Conservation (phyloP, 2,113 vertebrate genomes). For the Gnathochromis pfefferi region DNA sequence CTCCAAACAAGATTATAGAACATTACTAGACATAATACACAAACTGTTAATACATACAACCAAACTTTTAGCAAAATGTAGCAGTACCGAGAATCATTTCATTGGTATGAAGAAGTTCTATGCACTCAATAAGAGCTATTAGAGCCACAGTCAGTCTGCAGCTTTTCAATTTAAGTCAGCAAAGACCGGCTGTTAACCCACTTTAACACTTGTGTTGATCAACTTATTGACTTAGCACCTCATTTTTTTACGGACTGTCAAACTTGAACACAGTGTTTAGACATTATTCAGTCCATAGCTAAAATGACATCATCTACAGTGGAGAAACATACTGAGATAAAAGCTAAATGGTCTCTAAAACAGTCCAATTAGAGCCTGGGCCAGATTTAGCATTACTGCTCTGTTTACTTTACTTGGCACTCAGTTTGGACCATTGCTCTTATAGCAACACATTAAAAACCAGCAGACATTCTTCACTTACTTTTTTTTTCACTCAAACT, state of each 20-base stretch:
- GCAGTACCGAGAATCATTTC: background rate
- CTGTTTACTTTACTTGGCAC: background rate
- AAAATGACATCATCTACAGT: background rate
- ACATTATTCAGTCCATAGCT: background rate
- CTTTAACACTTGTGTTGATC: background rate
- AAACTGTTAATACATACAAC: background rate
- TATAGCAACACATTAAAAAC: background rate
- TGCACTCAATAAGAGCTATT: background rate
- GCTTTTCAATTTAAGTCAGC: background rate
- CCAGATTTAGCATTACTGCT: background rate
- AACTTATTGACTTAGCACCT: background rate
- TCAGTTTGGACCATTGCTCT: rapidly evolving
- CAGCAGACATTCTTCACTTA: background rate
- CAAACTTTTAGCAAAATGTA: background rate
- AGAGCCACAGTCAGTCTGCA: background rate
- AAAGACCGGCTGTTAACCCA: background rate
- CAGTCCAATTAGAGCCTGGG: background rate
- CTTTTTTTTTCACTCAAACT: background rate
- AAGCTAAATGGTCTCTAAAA: background rate
- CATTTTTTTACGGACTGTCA: background rate
- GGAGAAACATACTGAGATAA: background rate
- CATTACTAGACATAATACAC: background rate
- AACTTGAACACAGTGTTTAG: background rate
- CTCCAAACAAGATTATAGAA: background rate
- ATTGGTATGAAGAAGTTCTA: background rate